Base-by-base conservation (phyloP, 2,888 invertebrate genomes). In the Amphipyra berbera region DNA sequence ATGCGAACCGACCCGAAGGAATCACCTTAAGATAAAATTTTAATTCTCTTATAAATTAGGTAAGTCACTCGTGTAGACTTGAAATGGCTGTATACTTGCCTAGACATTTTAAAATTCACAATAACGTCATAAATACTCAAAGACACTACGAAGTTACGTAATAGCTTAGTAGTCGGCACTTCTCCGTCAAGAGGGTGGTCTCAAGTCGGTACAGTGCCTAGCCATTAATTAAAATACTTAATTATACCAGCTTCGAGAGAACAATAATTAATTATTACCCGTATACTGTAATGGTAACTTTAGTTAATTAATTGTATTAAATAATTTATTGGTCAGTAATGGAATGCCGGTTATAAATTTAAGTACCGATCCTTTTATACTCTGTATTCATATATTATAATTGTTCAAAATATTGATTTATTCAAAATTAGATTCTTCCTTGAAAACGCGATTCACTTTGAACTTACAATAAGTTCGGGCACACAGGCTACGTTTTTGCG, bases 141-240 rank as follows among this genome's bases (percentile, higher is more conserved):
- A 42, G 13, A 50, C 9, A 5, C 8, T 12, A 35, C 10, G 12
- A 12, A 15, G 14, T 42, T 13, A 13, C 15, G 12, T 49, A 53
- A 49, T 15, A 41, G 10, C 1, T 59, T 33, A 63, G 21, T 38
- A 0, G 52, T 64, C 69, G 69, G 57, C 58, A 61, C 62, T 60
- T 61, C 55, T 57, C 10, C 7, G 6, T 46, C 67, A 46, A 52
- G 38, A 67, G 70, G 73, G 75, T 70, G 80, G 78, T 79, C 69
- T 41, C 50, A 50, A 38, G 41, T 8, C 56, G 59, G 64, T 54
- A 63, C 53, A 60, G 33, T 61, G 53, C 48, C 58, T 70, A 61
- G 60, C 65, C 72, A 84, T 84, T 86, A 84, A 88, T 88, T 83
- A 83, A 83, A 83, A 79, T 79, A 78, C 78, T 68, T 79, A 84